A percentile compares a stretch with the other conserved stretches of the same genome.
phyloP scores from a whole-genome alignment of 2,888 invertebrate genomes.

The Iphiclides podalirius region DNA sequence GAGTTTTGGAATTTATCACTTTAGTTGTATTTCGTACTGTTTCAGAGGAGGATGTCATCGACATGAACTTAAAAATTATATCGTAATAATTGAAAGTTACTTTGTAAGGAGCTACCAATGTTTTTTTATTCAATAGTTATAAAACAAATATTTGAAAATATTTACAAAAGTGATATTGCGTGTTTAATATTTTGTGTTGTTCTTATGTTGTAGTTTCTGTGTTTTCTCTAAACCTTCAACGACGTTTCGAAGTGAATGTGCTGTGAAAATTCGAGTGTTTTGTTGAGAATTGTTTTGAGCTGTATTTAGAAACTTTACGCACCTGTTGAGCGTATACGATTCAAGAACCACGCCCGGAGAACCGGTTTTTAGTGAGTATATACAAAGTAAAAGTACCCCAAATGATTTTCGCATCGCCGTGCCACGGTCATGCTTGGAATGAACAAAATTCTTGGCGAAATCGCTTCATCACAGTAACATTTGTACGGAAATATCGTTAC shows the following conservation, averaged over 20 bases:
- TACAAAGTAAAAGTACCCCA: slow-evolving; percentile 9
- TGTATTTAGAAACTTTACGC: slow-evolving; percentile 21
- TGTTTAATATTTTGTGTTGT: no score
- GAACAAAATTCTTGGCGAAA: neutral
- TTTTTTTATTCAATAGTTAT: no score
- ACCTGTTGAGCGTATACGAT: slow-evolving; percentile 13
- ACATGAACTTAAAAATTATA: no score
- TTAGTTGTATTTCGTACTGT: neutral
- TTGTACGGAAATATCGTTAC: no score
- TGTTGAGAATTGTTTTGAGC: slow-evolving; percentile 12
- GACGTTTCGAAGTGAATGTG: neutral
- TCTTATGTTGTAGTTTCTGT: no score
- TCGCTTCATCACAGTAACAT: no score
- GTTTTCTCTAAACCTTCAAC: no score
- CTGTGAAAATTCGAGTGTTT: slow-evolving; percentile 17
- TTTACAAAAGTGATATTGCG: no score
- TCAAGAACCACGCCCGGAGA: slow-evolving; percentile 6
- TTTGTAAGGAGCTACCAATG: no score
- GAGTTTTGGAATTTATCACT: no score
- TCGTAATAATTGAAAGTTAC: no score
- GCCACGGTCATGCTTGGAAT: neutral
- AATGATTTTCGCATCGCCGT: neutral
- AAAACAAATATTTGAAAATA: no score
- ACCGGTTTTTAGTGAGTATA: slow-evolving; percentile 24
- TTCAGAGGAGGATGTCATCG: neutral